phyloP scores from a whole-genome alignment of 2,113 vertebrate genomes.

The Laticauda laticaudata region DNA sequence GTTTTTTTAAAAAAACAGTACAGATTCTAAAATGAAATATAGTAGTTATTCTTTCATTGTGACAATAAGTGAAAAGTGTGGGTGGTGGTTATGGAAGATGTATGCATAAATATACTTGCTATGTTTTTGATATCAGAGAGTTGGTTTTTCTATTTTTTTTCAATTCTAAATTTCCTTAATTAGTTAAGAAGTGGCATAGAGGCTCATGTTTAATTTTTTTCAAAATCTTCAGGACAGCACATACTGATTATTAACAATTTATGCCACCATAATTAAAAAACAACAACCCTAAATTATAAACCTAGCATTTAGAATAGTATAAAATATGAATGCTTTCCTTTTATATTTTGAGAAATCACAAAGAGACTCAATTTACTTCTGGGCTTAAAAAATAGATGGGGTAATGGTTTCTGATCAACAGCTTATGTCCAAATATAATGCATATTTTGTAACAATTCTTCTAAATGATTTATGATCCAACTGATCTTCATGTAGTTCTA shows the following conservation, averaged over 20 bases:
- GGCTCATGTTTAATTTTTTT: neutral
- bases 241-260: neutral
- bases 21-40: neutral
- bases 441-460: slow-evolving; percentile 27
- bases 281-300: neutral
- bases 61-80: neutral
- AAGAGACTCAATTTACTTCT: neutral
- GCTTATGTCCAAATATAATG: neutral
- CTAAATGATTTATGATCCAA: slow-evolving; percentile 5
- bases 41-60: neutral
- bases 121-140: neutral
- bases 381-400: neutral
- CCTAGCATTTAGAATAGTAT: neutral
- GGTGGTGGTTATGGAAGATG: neutral
- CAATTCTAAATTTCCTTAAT: neutral
- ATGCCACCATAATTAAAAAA: neutral
- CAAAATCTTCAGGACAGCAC: neutral
- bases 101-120: neutral
- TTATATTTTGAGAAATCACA: neutral
- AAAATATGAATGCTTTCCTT: neutral
- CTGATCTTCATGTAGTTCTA: neutral
- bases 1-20: neutral
- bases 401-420: neutral
- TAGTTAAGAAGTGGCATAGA: neutral
- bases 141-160: neutral